Conservation (phyloP, 2,888 invertebrate genomes). For the Agonopterix subpropinquella region DNA sequence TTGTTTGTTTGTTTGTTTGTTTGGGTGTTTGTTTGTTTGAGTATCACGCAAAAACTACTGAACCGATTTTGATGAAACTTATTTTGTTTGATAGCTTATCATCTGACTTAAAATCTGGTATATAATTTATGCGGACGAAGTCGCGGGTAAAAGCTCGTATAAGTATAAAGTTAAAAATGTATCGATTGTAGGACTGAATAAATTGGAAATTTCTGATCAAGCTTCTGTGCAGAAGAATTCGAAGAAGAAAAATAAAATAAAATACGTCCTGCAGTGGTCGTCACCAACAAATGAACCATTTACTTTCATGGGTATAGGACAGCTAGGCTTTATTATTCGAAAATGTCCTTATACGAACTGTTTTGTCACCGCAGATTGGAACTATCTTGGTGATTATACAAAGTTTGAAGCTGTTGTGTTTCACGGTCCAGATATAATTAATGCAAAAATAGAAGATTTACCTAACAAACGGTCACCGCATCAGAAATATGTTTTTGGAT, state of each 20-base stretch:
- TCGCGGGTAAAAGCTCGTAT: too few relatives aligned
- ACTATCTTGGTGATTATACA: constrained; percentile 25
- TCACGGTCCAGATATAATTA: constrained; percentile 34
- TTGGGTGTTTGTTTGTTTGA: too few relatives aligned
- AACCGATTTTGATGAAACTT: too few relatives aligned
- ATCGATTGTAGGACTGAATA: too few relatives aligned
- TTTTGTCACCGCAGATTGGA: constrained; percentile 34
- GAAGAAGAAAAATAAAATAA: constrained; percentile 13
- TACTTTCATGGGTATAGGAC: constrained; percentile 28
- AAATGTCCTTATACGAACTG: constrained; percentile 47
- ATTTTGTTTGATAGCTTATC: too few relatives aligned
- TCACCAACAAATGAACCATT: constrained; percentile 26
- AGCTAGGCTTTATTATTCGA: constrained; percentile 28
- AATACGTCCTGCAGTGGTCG: constrained; percentile 43
- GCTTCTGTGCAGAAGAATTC: too few relatives aligned
- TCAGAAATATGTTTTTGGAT: constrained; percentile 47
- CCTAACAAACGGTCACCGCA: constrained; percentile 26
- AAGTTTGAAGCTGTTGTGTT: constrained; percentile 49
- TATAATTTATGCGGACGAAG: too few relatives aligned
- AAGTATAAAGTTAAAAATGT: too few relatives aligned
- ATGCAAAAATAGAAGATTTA: constrained; percentile 10
- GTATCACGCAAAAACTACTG: too few relatives aligned
- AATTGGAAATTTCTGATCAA: too few relatives aligned
- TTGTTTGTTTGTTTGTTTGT: too few relatives aligned
- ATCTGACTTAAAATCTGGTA: too few relatives aligned